These are phyloP conservation scores for Otocyon megalotis DNA, from an alignment of 2,113 vertebrate genomes.

Conservation along the genomic window DNA sequence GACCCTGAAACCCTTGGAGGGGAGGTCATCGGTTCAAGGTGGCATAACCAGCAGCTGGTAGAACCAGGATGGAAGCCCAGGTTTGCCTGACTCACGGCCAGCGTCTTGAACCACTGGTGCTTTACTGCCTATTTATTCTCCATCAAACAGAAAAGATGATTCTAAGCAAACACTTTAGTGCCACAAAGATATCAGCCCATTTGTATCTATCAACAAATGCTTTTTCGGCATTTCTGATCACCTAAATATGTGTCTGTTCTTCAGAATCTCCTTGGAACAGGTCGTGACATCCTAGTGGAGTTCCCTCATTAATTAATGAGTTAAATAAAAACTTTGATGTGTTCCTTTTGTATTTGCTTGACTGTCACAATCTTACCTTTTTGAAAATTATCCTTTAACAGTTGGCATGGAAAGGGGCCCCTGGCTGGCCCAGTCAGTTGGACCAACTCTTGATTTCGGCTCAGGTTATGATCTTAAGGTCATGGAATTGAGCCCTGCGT, in stretches of 20 bases:
- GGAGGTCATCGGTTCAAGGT: background rate
- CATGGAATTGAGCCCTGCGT: background rate
- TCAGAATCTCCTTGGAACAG: background rate
- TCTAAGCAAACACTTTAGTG: background rate
- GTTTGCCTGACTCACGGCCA: background rate
- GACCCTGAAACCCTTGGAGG: background rate
- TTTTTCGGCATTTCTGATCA: background rate
- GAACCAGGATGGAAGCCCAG: background rate
- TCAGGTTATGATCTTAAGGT: background rate
- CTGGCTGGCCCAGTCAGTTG: background rate
- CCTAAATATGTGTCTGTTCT: background rate
- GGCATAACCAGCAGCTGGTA: background rate
- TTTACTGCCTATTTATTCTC: no score
- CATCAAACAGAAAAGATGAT: background rate
- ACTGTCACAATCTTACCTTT: background rate
- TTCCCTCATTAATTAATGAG: background rate
- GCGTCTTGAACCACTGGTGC: accelerated
- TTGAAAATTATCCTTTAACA: background rate
- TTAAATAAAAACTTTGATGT: background rate
- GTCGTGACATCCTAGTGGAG: background rate
- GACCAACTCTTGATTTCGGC: background rate
- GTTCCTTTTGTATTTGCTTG: background rate
- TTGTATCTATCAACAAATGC: background rate
- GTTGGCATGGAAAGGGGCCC: background rate
- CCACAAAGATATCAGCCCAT: background rate